These are phyloP conservation scores for Spinibarbus caldwelli DNA, from an alignment of 2,797 vertebrate species.

Conservation along the genomic window DNA sequence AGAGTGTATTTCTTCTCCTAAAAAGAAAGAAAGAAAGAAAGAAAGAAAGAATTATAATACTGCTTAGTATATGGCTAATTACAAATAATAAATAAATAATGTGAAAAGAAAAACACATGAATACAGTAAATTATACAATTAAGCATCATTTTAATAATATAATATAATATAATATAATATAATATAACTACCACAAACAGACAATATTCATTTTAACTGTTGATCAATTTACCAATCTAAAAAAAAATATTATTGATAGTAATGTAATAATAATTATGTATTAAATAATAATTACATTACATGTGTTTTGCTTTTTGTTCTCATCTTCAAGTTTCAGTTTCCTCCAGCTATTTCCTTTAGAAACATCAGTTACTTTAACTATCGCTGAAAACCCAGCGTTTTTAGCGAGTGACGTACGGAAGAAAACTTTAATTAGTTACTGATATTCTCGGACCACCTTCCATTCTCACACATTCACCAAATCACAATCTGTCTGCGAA, in stretches of 20 bases:
- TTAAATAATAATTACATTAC: neutral
- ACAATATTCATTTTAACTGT: neutral
- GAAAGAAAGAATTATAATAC: neutral
- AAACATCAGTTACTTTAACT: slow-evolving; percentile 21
- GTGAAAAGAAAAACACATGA: neutral
- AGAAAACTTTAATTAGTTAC: slow-evolving; percentile 69
- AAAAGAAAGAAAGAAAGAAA: slow-evolving; percentile 39
- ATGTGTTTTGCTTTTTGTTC: neutral
- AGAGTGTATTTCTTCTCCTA: slow-evolving; percentile 81
- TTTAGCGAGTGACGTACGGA: slow-evolving; percentile 54
- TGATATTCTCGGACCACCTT: slow-evolving; percentile 79
- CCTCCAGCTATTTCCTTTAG: neutral
- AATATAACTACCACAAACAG: neutral
- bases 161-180: too few relatives aligned
- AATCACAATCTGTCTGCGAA: slow-evolving; percentile 82
- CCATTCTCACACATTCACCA: slow-evolving; percentile 78
- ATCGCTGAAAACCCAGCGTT: slow-evolving; percentile 35
- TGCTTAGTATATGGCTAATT: neutral
- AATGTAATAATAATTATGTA: neutral
- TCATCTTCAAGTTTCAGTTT: neutral
- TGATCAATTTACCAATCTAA: too few relatives aligned
- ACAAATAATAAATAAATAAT: neutral
- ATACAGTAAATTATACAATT: neutral
- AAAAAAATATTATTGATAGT: neutral
- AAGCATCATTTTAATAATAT: neutral